A percentile compares a stretch with the other conserved stretches of the same genome.
Conservation (phyloP, 2,113 vertebrate genomes). For the Eulemur rufifrons region DNA sequence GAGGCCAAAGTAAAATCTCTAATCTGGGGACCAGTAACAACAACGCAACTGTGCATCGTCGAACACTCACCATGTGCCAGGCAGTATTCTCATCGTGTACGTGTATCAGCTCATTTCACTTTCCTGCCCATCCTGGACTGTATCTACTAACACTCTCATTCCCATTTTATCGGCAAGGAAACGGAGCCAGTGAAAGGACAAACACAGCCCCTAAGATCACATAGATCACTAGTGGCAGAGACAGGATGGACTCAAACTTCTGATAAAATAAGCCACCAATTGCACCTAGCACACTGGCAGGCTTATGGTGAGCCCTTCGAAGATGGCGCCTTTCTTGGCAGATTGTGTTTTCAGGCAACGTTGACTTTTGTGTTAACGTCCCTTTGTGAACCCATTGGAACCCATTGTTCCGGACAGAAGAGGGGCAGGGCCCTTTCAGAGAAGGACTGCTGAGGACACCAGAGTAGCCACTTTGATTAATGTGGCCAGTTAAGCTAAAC, state of each 20-base stretch:
- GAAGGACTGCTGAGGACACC: neutral
- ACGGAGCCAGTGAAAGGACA: neutral
- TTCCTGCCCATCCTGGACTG: neutral
- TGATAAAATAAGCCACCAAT: neutral
- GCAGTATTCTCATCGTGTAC: rapidly evolving
- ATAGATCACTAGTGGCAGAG: neutral
- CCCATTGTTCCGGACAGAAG: neutral
- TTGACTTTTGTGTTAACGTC: neutral
- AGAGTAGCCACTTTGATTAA: conserved; percentile 45
- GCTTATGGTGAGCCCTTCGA: rapidly evolving
- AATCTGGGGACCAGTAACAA: rapidly evolving
- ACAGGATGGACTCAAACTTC: neutral
- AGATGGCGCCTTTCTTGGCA: neutral
- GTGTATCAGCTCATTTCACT: neutral
- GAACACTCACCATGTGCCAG: rapidly evolving
- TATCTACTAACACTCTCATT: neutral
- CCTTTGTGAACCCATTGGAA: neutral
- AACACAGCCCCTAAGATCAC: rapidly evolving
- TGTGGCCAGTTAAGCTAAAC: conserved; percentile 45
- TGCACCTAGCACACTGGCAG: neutral
- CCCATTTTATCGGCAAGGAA: neutral
- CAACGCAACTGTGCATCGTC: rapidly evolving
- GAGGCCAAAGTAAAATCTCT: neutral
- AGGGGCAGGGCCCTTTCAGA: neutral
- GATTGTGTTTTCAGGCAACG: neutral